phyloP scores from a whole-genome alignment of 1,140 invertebrate species.

The Drepana arcuata region DNA sequence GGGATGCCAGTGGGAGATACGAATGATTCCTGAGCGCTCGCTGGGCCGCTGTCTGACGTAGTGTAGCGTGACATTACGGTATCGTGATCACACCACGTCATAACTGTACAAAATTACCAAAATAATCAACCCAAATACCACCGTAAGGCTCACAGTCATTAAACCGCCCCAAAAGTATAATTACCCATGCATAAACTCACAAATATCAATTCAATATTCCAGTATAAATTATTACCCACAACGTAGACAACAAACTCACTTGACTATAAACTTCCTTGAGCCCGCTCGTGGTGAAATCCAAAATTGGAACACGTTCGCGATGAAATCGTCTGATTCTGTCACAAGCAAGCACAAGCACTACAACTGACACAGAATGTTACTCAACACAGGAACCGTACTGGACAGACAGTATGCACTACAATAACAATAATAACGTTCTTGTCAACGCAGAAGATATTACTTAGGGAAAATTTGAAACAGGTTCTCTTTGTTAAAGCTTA shows the following conservation, averaged over 20 bases:
- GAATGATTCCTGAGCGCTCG: no score
- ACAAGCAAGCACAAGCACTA: constrained; percentile 64
- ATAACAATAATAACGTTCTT: constrained; percentile 21
- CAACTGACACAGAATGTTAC: constrained; percentile 63
- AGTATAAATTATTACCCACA: no score
- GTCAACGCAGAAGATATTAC: constrained; percentile 24
- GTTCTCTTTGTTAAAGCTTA: constrained; percentile 34
- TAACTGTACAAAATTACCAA: no score
- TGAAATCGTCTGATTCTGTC: constrained; percentile 58
- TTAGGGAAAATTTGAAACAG: constrained; percentile 33
- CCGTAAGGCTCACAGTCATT: no score
- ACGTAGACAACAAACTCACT: constrained; percentile 34
- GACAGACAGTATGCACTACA: constrained; percentile 24
- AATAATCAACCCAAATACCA: no score
- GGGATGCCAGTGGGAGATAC: no score
- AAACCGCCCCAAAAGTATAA: no score
- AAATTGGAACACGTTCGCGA: constrained; percentile 63
- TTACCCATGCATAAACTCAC: no score
- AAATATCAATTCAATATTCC: no score
- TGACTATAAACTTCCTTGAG: constrained; percentile 68
- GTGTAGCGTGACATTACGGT: no score
- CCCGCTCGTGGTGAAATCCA: constrained; percentile 69
- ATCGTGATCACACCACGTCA: no score
- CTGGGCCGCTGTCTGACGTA: no score
- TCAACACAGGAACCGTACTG: constrained; percentile 49